Percentiles rank a stretch among this genome's conserved stretches.
phyloP scores from a whole-genome alignment of 2,113 vertebrate species.

The Cathartes aura region DNA sequence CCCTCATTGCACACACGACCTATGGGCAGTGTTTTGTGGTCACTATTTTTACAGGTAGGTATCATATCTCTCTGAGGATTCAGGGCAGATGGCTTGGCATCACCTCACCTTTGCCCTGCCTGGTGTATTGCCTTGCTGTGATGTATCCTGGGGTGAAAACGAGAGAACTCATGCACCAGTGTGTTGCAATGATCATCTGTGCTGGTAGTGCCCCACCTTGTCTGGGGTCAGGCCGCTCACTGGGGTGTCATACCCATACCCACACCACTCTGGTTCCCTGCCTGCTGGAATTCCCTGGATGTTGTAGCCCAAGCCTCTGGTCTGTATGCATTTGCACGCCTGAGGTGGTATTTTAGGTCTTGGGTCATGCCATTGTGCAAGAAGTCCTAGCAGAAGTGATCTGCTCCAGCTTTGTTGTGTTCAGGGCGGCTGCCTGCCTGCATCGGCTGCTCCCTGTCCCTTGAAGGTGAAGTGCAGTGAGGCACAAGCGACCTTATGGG shows the following conservation, averaged over 20 bases:
- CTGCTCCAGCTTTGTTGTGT: not conserved
- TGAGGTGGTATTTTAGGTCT: not conserved
- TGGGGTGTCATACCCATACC: accelerated
- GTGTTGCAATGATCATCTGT: not conserved
- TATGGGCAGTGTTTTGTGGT: not conserved
- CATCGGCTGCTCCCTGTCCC: not conserved
- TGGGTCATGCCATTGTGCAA: accelerated
- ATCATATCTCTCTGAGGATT: not conserved
- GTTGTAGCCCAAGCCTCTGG: not conserved
- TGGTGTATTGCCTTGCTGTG: not conserved
- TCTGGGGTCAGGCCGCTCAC: not conserved
- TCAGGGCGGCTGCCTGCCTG: not conserved
- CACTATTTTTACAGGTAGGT: not conserved
- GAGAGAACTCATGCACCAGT: not conserved
- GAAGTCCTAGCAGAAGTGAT: not conserved
- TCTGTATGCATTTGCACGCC: not conserved
- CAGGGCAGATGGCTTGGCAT: not conserved
- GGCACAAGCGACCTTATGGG: not conserved
- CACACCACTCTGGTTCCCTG: not conserved
- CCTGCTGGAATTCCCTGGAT: not conserved
- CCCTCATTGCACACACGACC: accelerated
- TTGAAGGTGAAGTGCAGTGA: not conserved
- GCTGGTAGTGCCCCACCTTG: not conserved
- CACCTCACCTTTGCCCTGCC: not conserved
- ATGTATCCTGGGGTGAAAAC: not conserved